Percentiles rank a stretch among this genome's conserved stretches.
phyloP scores from a whole-genome alignment of 2,888 invertebrate genomes.

The Elgonia sp. region DNA sequence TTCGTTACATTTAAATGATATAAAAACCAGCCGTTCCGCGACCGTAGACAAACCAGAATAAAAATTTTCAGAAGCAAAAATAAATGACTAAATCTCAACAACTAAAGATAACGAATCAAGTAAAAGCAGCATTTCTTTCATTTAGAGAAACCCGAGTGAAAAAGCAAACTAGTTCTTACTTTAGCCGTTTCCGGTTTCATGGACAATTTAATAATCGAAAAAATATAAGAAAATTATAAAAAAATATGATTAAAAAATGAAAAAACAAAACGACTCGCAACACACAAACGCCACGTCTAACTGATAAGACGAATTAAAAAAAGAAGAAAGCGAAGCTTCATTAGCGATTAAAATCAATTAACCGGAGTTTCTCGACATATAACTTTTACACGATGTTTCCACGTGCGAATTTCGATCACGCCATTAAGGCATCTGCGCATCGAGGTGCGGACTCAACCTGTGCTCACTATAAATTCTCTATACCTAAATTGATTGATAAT shows the following conservation, averaged over 20 bases:
- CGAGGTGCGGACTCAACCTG: conserved; percentile 16
- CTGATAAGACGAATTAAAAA: conserved; percentile 79
- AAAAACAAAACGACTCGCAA: conserved; percentile 76
- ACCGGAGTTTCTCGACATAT: conserved; percentile 78
- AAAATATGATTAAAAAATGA: background rate
- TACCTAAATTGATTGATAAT: conserved; percentile 59
- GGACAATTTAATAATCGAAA: conserved; percentile 77
- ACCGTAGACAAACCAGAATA: background rate
- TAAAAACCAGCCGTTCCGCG: conserved; percentile 27
- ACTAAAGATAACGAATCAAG: conserved; percentile 42
- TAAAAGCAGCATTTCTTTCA: conserved; percentile 68
- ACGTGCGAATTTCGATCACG: conserved; percentile 67
- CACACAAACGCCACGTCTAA: conserved; percentile 78
- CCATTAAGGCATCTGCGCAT: conserved; percentile 2
- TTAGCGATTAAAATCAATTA: conserved; percentile 78
- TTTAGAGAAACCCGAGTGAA: conserved; percentile 71
- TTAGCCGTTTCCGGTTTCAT: conserved; percentile 84
- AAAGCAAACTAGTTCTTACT: conserved; percentile 72
- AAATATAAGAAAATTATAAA: conserved; percentile 50
- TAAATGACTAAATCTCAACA: conserved; percentile 4
- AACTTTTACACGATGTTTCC: conserved; percentile 81
- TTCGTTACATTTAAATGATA: background rate
- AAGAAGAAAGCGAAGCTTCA: conserved; percentile 80
- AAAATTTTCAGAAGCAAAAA: conserved; percentile 16
- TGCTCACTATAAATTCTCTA: conserved; percentile 41